Conservation (phyloP, 2,113 vertebrate genomes). For the Plecotus auritus region DNA sequence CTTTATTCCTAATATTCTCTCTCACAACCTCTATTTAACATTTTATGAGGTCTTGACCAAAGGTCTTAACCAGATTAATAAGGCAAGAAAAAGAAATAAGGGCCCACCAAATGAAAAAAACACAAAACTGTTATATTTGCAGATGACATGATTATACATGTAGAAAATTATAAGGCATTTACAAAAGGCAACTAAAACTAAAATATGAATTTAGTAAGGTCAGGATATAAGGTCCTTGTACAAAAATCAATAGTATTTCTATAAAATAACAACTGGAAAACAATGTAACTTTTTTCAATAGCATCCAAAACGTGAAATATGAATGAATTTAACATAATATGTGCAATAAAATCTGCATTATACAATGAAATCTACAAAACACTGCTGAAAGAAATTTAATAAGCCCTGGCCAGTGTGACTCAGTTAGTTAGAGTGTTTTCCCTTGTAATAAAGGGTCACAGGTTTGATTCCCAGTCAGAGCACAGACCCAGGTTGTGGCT, state of each 20-base stretch:
- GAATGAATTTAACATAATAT: not conserved
- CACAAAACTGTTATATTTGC: not conserved
- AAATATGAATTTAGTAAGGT: not conserved
- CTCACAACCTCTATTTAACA: not conserved
- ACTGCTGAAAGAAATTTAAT: not conserved
- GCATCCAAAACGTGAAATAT: not conserved
- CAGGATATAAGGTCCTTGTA: not conserved
- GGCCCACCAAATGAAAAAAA: not conserved
- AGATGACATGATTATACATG: not conserved
- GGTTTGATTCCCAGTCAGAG: not conserved
- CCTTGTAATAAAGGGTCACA: not conserved
- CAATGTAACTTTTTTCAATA: not conserved
- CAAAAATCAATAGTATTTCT: not conserved
- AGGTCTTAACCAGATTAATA: not conserved
- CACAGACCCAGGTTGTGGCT: not conserved
- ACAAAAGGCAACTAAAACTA: not conserved
- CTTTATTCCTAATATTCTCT: not conserved
- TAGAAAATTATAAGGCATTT: not conserved
- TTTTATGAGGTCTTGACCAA: not conserved
- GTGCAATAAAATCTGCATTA: not conserved
- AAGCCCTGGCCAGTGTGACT: not conserved
- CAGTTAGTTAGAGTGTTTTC: not conserved
- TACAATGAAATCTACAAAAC: not conserved
- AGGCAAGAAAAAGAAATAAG: not conserved
- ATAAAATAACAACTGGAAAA: not conserved